phyloP scores from a whole-genome alignment of 2,797 vertebrate species.

The Peromyscus melanophrys region DNA sequence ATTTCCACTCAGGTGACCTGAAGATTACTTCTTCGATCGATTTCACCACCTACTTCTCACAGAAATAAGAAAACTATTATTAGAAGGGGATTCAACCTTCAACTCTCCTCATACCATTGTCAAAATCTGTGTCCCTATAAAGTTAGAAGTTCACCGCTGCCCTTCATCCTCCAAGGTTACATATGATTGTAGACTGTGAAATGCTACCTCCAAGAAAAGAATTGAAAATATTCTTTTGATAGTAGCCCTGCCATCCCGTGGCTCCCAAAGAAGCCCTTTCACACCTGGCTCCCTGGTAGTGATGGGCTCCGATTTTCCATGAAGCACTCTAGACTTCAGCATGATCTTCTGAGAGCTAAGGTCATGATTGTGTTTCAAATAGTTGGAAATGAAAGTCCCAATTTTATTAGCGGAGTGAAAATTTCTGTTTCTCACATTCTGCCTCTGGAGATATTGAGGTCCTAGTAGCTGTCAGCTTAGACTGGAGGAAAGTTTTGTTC shows the following conservation, averaged over 20 bases:
- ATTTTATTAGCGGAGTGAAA: constrained; percentile 30
- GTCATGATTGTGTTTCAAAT: neutral
- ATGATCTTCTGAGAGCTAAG: neutral
- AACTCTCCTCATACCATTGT: neutral
- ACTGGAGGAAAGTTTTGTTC: neutral
- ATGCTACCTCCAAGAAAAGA: neutral
- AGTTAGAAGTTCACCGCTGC: neutral
- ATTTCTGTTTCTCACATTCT: neutral
- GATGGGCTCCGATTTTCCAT: neutral
- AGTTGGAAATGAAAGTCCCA: neutral
- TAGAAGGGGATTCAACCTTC: neutral
- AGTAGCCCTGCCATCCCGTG: no score
- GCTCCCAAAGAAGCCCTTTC: neutral
- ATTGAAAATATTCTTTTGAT: neutral
- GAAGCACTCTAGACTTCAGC: neutral
- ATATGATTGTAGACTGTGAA: neutral
- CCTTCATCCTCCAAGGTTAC: no score
- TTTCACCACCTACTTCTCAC: neutral
- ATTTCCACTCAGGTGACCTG: neutral
- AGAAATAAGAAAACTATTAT: constrained; percentile 13
- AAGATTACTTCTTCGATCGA: neutral
- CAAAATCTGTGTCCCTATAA: neutral
- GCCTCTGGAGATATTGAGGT: neutral
- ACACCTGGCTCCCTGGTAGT: neutral
- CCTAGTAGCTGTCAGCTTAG: neutral